Base-by-base conservation (phyloP, 1,140 invertebrate genomes). In the Leptinotarsa lineolata region DNA sequence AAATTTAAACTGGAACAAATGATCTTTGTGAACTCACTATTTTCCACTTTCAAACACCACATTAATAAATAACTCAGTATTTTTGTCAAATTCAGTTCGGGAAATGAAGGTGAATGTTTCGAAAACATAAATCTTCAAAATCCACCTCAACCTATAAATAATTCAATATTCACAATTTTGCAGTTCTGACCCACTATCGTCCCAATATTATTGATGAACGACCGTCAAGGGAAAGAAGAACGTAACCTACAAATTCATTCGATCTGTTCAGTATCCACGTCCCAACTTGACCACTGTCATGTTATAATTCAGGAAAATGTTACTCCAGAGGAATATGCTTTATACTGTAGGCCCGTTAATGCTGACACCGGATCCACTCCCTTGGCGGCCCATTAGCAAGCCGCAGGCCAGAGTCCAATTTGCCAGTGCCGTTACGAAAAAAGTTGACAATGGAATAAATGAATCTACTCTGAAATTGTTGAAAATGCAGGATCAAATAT, bases 241-340 rank as follows among this genome's bases (percentile, higher is more conserved):
- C 16, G 4, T 54, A 54, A 54, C 48, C 48, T 54, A 54, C 48
- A 54, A 54, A 54, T 54, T n/a, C 48, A 54, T 5, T 18, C 48
- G 15, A 54, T 54, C 48, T 54, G 48, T 54, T 54, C 48, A n/a
- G 48, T n/a, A 54, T 54, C 48, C 48, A 54, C 48, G 48, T 54
- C 48, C 48, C 16, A 54, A 54, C 48, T 54, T 54, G 48, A 54
- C 48, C 48, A 54, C 48, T 54, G 48, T 54, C 48, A 54, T 54
- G 48, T 54, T 54, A 54, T 54, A 54, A 54, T 54, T 54, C 48
- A 54, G 48, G 48, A 54, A 54, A 54, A 54, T 54, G 48, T 54
- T 54, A 54, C 48, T 54, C 48, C n/a, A 54, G 48, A 54, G 48
- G 48, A n/a, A n/a, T 54, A 54, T 54, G 48, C 48, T 54, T 54